Evolutionary conservation across 2,797 vertebrate species (phyloP).

Genomic region (Gymnothorax reevesii): DNA sequence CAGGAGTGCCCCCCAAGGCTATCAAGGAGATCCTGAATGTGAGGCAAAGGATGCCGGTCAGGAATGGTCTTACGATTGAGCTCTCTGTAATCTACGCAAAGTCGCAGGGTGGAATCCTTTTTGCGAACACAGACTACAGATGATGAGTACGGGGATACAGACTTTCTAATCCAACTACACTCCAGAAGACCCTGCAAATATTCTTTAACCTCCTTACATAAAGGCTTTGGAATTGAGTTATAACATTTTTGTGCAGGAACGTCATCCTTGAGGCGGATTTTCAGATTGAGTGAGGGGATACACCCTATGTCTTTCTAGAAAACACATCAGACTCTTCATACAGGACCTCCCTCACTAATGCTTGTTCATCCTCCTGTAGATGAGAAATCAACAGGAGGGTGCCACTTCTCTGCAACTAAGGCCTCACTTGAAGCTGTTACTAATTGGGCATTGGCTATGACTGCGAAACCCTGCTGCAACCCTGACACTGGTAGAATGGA

Average conservation of each 20-base stretch:
- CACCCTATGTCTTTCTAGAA: not conserved
- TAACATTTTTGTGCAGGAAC: not conserved
- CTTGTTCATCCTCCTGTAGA: not conserved
- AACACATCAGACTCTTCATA: not conserved
- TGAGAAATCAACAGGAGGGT: not conserved
- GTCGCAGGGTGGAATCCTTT: not conserved
- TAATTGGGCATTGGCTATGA: too few relatives aligned
- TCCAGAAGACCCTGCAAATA: not conserved
- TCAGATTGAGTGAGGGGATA: not conserved
- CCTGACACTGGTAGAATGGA: too few relatives aligned
- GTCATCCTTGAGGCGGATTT: not conserved
- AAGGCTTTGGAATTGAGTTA: not conserved
- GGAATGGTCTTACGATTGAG: conserved; percentile 7
- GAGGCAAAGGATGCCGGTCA: not conserved
- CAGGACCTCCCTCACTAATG: too few relatives aligned
- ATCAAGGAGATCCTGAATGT: not conserved
- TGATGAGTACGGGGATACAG: not conserved
- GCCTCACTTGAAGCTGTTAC: too few relatives aligned
- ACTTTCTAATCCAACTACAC: not conserved
- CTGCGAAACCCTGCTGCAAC: too few relatives aligned
- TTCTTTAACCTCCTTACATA: not conserved
- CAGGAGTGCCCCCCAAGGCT: not conserved
- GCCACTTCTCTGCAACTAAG: too few relatives aligned
- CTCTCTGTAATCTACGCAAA: not conserved
- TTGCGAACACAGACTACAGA: not conserved